Conservation (phyloP, 2,797 vertebrate species). For the Micromesistius poutassou region DNA sequence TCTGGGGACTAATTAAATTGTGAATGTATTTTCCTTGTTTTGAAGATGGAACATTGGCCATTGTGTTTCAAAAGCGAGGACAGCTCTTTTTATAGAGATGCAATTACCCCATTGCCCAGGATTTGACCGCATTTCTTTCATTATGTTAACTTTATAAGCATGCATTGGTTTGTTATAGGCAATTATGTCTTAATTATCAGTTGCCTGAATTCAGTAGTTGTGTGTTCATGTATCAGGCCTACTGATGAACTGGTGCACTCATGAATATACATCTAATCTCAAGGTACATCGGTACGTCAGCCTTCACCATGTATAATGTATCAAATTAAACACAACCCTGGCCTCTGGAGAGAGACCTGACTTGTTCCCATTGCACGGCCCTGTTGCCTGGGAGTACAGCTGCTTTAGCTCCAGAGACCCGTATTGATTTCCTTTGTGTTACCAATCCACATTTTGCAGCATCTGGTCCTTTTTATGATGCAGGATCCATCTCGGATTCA, state of each 20-base stretch:
- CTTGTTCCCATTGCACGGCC: constrained; percentile 8
- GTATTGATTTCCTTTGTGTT: constrained; percentile 53
- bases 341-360: neutral
- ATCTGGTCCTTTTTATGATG: constrained; percentile 57
- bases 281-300: neutral
- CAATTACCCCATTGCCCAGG: too few relatives aligned
- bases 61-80: neutral
- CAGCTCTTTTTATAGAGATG: too few relatives aligned
- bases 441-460: constrained; percentile 48
- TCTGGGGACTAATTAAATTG: neutral
- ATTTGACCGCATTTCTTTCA: neutral
- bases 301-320: neutral
- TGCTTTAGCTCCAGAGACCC: constrained; percentile 32
- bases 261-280: neutral
- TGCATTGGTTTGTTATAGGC: neutral
- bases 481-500: constrained; percentile 18
- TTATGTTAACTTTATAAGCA: neutral
- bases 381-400: constrained; percentile 25
- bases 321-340: neutral
- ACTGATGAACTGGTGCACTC: neutral
- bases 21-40: neutral
- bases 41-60: neutral
- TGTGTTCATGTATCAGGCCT: neutral
- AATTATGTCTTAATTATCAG: too few relatives aligned
- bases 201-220: too few relatives aligned